Evolutionary conservation across 2,888 invertebrate species (phyloP), one percentile per base, ranked within the genome.

Genomic region (Ophonus ardosiacus): DNA sequence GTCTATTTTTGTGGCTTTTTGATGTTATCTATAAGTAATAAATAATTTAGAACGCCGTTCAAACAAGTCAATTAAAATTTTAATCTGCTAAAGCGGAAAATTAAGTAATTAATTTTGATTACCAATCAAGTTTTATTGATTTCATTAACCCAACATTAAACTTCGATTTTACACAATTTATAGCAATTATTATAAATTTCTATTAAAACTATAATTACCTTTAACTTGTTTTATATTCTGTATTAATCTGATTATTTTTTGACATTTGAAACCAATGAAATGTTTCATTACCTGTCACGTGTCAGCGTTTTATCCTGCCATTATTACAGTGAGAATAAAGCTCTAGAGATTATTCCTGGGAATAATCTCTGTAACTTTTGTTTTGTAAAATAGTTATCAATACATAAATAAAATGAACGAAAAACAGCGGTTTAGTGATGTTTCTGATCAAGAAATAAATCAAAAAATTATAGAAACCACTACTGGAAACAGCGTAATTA

Each of bases 1-100:
- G 31, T 24, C 21, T 63, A 24, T 63, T 63, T 63, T 24, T 13
- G 17, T 21, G 21, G 43, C 43, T 13, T 31, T 24, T 61, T 63
- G 63, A 63, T 63, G 24, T 13, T 63, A 63, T 59, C 59, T 59
- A 59, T 18, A 18, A 63, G 68, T 15, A 71, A 71, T 71, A 71
- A 71, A 71, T 71, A 71, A 71, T 40, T 71, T 71, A 71, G 17
- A 71, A 40, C 68, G 40, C 40, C 68, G 15, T 18, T 71, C 40
- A 71, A 71, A 71, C 68, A 71, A 71, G 68, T 71, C 68, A 71
- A 71, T 71, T 71, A 74, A 74, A 43, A 74, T 74, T 74, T 74
- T 43, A 74, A 74, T 43, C 51, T 74, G 71, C 40, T 74, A 43
- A 18, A 71, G 43, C 71, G 43, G 71, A 74, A 74, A 74, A 74